A percentile compares a stretch with the other conserved stretches of the same genome.
These are phyloP conservation scores for Solea solea DNA, from an alignment of 2,113 vertebrate genomes.

Conservation along the genomic window DNA sequence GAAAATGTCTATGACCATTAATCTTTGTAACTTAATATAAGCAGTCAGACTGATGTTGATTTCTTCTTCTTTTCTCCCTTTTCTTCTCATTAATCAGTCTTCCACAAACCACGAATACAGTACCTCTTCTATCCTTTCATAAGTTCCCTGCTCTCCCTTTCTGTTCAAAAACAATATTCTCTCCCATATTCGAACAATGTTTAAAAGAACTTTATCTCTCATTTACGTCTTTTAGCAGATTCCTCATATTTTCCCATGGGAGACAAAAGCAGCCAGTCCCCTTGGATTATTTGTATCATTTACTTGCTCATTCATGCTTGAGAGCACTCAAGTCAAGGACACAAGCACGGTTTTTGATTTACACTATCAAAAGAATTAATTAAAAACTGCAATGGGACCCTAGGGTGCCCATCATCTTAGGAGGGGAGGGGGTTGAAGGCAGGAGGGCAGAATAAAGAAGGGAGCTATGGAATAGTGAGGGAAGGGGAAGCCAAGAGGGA, in stretches of 20 bases:
- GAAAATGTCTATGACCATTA: too few species aligned
- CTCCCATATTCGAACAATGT: conserved; percentile 36
- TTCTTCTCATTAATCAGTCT: background rate
- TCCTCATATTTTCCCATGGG: conserved; percentile 62
- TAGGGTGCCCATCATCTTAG: conserved; percentile 41
- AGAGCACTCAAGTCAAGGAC: conserved; percentile 72
- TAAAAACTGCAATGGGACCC: conserved; percentile 62
- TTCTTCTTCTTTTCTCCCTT: background rate
- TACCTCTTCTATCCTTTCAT: background rate
- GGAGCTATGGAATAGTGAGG: conserved; percentile 16
- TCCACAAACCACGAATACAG: background rate
- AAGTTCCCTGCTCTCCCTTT: background rate
- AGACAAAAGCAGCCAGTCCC: conserved; percentile 31
- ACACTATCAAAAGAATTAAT: conserved; percentile 74
- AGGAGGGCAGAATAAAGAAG: conserved; percentile 33
- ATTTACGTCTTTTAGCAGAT: conserved; percentile 36
- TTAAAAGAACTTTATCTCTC: conserved; percentile 31
- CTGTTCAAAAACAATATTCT: conserved; percentile 21
- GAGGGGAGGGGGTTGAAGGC: conserved; percentile 30
- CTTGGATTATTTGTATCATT: conserved; percentile 62
- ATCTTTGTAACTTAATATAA: too few species aligned
- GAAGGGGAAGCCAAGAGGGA: conserved; percentile 12
- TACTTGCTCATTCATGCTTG: conserved; percentile 37
- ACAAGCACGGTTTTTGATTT: conserved; percentile 67
- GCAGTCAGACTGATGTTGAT: background rate